Conservation (phyloP, 2,113 vertebrate species). For the Psammodynastes pulverulentus region DNA sequence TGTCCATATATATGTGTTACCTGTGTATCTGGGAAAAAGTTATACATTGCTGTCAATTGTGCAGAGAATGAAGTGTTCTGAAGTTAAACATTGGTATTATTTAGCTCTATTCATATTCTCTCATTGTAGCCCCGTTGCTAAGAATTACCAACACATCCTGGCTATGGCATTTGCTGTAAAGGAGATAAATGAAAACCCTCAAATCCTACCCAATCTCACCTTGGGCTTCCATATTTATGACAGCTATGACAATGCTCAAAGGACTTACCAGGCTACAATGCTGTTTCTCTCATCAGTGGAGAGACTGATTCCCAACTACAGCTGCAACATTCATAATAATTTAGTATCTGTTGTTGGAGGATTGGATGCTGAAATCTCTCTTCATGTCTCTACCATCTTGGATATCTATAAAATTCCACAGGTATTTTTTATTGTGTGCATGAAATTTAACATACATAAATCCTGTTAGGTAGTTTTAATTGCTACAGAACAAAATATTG, state of each 20-base stretch:
- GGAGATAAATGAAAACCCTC: constrained; percentile 5
- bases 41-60: neutral
- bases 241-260: neutral
- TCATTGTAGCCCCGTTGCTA: neutral
- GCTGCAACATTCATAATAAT: neutral
- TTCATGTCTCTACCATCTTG: neutral
- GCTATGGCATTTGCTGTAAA: constrained; percentile 1
- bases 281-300: neutral
- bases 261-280: neutral
- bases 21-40: neutral
- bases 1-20: neutral
- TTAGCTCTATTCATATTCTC: neutral
- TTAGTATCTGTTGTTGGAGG: neutral
- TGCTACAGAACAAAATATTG: neutral
- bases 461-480: neutral
- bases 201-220: neutral
- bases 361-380: neutral
- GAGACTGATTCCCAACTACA: neutral
- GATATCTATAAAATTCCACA: constrained; percentile 9
- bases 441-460: neutral
- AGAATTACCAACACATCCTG: constrained; percentile 1
- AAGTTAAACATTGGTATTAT: neutral
- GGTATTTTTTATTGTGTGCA: neutral
- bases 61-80: neutral
- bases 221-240: constrained; percentile 5